phyloP scores from a whole-genome alignment of 2,888 invertebrate species.

The Apodemia mormo region DNA sequence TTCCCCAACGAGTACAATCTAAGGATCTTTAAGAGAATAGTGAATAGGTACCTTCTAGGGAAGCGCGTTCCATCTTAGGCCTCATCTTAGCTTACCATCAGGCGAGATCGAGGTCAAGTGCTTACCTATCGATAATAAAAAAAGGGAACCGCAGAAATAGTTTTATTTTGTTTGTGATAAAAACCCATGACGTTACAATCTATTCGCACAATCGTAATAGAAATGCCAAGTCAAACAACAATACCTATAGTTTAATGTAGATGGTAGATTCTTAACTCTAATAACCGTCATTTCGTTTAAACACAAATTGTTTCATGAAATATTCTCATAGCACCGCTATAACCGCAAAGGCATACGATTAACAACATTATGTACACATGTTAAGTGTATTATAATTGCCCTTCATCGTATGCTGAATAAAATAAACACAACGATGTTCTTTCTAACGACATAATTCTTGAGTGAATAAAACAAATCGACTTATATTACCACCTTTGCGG shows the following conservation, averaged over 20 bases:
- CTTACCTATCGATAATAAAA: too few relatives aligned
- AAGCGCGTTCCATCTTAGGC: too few relatives aligned
- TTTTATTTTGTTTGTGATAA: too few relatives aligned
- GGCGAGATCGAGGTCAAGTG: too few relatives aligned
- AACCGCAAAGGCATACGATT: not conserved
- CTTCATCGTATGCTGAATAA: constrained; percentile 20
- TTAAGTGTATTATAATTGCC: constrained; percentile 48
- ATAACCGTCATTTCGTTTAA: not conserved
- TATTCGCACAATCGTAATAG: not conserved
- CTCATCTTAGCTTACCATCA: too few relatives aligned
- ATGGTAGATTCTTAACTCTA: too few relatives aligned
- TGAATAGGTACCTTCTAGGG: too few relatives aligned
- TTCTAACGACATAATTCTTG: constrained; percentile 35
- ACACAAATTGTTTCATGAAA: constrained; percentile 3
- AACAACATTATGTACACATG: constrained; percentile 59
- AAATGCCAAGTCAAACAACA: not conserved
- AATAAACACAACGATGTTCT: constrained; percentile 30
- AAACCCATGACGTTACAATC: not conserved
- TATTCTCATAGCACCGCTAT: constrained; percentile 14
- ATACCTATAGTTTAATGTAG: not conserved
- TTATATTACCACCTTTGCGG: constrained; percentile 6
- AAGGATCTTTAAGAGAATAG: too few relatives aligned
- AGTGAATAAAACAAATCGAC: constrained; percentile 32
- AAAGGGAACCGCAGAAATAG: too few relatives aligned
- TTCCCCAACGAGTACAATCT: too few relatives aligned